phyloP scores from a whole-genome alignment of 2,797 vertebrate species.

The Acrossocheilus wenchowensis region DNA sequence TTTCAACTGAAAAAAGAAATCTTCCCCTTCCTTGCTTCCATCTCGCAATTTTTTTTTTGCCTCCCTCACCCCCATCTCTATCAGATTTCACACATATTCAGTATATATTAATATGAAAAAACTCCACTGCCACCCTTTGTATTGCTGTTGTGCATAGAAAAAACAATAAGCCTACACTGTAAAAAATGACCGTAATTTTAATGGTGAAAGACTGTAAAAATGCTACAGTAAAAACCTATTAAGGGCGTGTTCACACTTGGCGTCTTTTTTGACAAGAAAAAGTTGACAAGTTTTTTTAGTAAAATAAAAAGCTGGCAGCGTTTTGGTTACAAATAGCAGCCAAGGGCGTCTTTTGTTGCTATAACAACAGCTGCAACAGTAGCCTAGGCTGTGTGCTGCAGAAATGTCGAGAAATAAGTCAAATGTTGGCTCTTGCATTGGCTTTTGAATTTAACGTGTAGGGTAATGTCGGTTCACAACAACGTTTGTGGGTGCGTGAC shows the following conservation, averaged over 20 bases:
- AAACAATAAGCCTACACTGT: neutral
- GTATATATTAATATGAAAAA: neutral
- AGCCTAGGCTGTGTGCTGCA: no score
- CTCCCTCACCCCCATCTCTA: neutral
- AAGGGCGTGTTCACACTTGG: neutral
- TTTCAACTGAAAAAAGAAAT: constrained; percentile 39
- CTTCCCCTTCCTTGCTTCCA: constrained; percentile 10
- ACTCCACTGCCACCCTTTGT: neutral
- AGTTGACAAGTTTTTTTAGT: no score
- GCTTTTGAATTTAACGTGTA: no score
- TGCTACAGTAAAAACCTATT: neutral
- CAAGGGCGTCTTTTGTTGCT: no score
- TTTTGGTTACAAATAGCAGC: no score
- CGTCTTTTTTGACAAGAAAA: no score
- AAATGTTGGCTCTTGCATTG: no score
- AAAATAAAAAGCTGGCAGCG: no score
- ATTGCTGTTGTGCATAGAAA: neutral
- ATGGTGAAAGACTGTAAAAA: neutral
- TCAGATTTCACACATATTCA: constrained; percentile 1
- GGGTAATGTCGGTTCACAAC: no score
- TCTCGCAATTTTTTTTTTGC: neutral
- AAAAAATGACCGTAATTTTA: neutral
- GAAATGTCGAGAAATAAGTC: no score
- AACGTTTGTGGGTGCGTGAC: no score
- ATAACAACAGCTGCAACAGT: no score